phyloP scores from a whole-genome alignment of 2,888 invertebrate species.

The Eubasilissa splendida region DNA sequence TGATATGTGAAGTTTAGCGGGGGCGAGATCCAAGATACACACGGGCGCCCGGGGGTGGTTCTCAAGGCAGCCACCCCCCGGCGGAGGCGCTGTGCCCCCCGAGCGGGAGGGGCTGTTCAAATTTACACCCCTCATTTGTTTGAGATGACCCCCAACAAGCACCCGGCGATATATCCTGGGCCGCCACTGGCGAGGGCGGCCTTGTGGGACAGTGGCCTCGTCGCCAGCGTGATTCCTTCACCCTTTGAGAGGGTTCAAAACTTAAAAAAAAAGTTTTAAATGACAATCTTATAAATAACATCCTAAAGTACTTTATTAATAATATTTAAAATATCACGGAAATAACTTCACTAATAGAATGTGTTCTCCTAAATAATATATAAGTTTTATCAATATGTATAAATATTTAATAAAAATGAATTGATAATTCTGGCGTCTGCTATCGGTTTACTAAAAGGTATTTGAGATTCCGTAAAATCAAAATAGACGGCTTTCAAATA shows the following conservation, averaged over 20 bases:
- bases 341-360: too few species aligned
- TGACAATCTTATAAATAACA: too few species aligned
- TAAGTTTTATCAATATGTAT: too few species aligned
- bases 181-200: constrained; percentile 21
- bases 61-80: constrained; percentile 8
- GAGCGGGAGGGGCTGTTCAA: constrained; percentile 62
- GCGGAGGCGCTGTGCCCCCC: not conserved
- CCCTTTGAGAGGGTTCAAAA: not conserved
- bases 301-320: too few species aligned
- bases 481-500: too few species aligned
- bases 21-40: constrained; percentile 17
- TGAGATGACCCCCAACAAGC: constrained; percentile 73
- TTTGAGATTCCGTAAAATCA: too few species aligned
- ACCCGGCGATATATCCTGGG: constrained; percentile 16
- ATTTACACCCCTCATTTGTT: constrained; percentile 80
- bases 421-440: too few species aligned
- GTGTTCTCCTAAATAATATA: too few species aligned
- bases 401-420: too few species aligned
- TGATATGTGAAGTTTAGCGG: constrained; percentile 26
- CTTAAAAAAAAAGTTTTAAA: too few species aligned
- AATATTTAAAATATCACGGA: too few species aligned
- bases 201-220: not conserved
- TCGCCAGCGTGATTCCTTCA: not conserved
- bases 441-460: too few species aligned
- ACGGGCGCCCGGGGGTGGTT: not conserved